Base-by-base conservation (phyloP, 1,140 invertebrate genomes). In the Yoshiicerus persimilis region DNA sequence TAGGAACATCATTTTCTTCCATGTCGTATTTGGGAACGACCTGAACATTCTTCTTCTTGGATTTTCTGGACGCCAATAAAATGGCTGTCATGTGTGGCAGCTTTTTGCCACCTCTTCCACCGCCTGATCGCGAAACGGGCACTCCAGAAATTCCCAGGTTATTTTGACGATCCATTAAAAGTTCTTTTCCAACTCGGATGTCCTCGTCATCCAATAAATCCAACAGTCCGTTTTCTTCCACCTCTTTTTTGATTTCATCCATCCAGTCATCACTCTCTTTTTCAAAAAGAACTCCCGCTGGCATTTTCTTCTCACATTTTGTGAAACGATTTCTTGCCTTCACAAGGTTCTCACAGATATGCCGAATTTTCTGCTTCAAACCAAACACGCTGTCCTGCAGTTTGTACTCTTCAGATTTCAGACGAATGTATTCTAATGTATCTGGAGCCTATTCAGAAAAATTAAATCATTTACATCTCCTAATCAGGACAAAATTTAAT, bases 371-470 rank as follows among this genome's bases (percentile, higher is more conserved):
- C 39, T 56, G 27, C 30, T 47, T 84, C 25, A 47, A 6, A 34
- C 16, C 20, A 3, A 16, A 16, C 38, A 84, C 41, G 38, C n/a
- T 84, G 23, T 84, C 38, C 4, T 27, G 23, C 8, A 47, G 27
- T 39, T 84, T 84, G 39, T 47, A 84, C 10, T 84, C 75, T 6
- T 80, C 75, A 11, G 84, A 41, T 47, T 88, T 88, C 11, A 86
- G 32, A n/a, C 64, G 32, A n/a, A 88, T 88, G 32, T 88, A 88
- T 25, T 88, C 84, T 27, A 88, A 30, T 23, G 87, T 62, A 36
- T 88, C 66, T 4, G 87, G 87, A 1, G 83, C 83, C 87, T 88
- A 5, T 56, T 10, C 5, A 70, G 20, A 1, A 6, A 36, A 77
- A 77, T n/a, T n/a, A n/a, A 1, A 77, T 9, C 20, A 11, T 34